Base-by-base conservation (phyloP, 2,888 invertebrate genomes). In the Holacanthella duospinosa region DNA sequence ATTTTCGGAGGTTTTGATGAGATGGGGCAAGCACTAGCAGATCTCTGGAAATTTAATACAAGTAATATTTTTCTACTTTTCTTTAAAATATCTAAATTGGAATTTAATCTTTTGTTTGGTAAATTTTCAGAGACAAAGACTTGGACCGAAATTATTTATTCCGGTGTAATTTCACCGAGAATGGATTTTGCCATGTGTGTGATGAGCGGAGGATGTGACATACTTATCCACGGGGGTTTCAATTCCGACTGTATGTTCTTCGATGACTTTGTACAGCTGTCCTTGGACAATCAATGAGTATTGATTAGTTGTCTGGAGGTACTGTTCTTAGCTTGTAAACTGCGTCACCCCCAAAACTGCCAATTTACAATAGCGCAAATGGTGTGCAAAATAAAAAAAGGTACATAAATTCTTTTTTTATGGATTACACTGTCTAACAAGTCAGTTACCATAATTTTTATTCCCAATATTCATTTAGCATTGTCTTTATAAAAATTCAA, bases 21-120 rank as follows among this genome's bases (percentile, higher is more conserved):
- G n/a, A 19, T 12, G 55, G 55, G 24, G 6, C 6, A 12, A 25
- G 25, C 28, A 21, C 29, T 55, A 6, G 4, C 4, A 9, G 55
- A 55, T 55, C 55, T 55, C 28, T 55, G 55, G 55, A 26, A 29
- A 26, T 55, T 25, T n/a, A 55, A 55, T n/a, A 55, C 55, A 55
- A 29, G 55, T 55, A 29, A 55, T 53, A 6, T 53, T n/a, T 6
- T 53, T 53, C 6, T 25, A 28, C 4, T 12, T 6, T n/a, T 55
- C 24, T 29, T 55, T 6, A 29, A 4, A 6, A 53, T 6, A 53
- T 12, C 16, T n/a, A 53, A 24, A n/a, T 6, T 53, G 24, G 21
- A 53, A 53, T n/a, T 53, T 12, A 24, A 25, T n/a, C n/a, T 53
- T 27, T 26, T 28, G 19, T 6, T 53, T 53, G 6, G n/a, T 53